Conservation (phyloP, 2,888 invertebrate genomes). For the Agriopis aurantiaria region DNA sequence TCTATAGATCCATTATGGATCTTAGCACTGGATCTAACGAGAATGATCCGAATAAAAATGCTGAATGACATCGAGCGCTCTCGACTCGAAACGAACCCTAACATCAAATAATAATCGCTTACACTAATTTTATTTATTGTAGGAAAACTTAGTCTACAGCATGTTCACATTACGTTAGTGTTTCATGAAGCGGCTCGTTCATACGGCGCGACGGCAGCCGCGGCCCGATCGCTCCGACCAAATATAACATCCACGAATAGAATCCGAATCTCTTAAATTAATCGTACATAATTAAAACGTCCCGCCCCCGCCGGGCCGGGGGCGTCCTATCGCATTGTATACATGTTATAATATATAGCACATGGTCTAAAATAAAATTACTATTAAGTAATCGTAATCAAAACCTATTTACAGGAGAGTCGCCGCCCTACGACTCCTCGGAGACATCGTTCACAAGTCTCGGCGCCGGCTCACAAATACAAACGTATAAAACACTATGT, state of each 20-base stretch:
- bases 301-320: slow-evolving; percentile 53
- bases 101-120: slow-evolving; percentile 5
- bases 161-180: slow-evolving; percentile 12
- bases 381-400: slow-evolving; percentile 82
- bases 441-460: too few species aligned
- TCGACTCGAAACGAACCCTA: slow-evolving; percentile 22
- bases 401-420: slow-evolving; percentile 72
- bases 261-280: slow-evolving; percentile 72
- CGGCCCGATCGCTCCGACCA: slow-evolving; percentile 34
- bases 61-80: slow-evolving; percentile 57
- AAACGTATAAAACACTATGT: slow-evolving; percentile 5
- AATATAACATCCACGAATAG: slow-evolving; percentile 55
- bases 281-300: slow-evolving; percentile 66
- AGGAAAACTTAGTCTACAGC: slow-evolving; percentile 32
- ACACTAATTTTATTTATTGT: slow-evolving; percentile 16
- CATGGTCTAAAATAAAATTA: slow-evolving; percentile 83
- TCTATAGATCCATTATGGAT: too few species aligned
- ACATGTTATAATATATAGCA: slow-evolving; percentile 76
- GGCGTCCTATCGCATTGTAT: slow-evolving; percentile 43
- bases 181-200: neutral
- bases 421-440: neutral
- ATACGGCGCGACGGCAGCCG: too few species aligned
- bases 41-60: slow-evolving; percentile 47
- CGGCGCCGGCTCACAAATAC: neutral
- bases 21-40: too few species aligned